Percentiles rank a stretch among this genome's conserved stretches.
These are phyloP conservation scores for Salvelinus sp. DNA, from an alignment of 2,113 vertebrate species.

Conservation along the genomic window DNA sequence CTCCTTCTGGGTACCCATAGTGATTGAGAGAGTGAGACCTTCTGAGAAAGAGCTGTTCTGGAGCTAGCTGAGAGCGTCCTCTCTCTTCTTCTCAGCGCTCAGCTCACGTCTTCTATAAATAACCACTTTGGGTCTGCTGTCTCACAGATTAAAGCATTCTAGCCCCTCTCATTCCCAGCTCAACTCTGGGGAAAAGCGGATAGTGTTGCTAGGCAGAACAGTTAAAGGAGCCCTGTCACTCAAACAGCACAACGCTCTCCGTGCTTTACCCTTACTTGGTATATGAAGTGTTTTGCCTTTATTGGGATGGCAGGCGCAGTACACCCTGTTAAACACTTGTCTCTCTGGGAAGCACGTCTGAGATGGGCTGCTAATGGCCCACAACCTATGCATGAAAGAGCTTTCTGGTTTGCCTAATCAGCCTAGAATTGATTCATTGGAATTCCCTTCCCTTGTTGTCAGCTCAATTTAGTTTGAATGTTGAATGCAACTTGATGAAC, in stretches of 20 bases:
- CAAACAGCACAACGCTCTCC: constrained; percentile 32
- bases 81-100: constrained; percentile 52
- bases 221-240: constrained; percentile 76
- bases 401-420: constrained; percentile 39
- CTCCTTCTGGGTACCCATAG: constrained; percentile 33
- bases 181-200: constrained; percentile 55
- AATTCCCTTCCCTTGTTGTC: constrained; percentile 55
- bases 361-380: constrained; percentile 55
- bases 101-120: constrained; percentile 72
- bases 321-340: constrained; percentile 70
- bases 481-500: constrained; percentile 49
- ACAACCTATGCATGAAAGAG: constrained; percentile 45
- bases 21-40: constrained; percentile 48
- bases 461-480: constrained; percentile 54
- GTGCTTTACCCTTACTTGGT: constrained; percentile 53
- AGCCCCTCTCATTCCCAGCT: constrained; percentile 56
- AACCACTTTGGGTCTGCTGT: constrained; percentile 76
- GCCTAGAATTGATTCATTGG: constrained; percentile 62
- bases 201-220: constrained; percentile 75
- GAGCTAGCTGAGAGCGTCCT: constrained; percentile 25
- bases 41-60: constrained; percentile 52
- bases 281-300: constrained; percentile 58
- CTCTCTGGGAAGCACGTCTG: constrained; percentile 59
- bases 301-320: constrained; percentile 65
- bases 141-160: constrained; percentile 74